A percentile compares a stretch with the other conserved stretches of the same genome.
These are phyloP conservation scores for Bungarus multicinctus DNA, from an alignment of 2,113 vertebrate species.

Conservation along the genomic window DNA sequence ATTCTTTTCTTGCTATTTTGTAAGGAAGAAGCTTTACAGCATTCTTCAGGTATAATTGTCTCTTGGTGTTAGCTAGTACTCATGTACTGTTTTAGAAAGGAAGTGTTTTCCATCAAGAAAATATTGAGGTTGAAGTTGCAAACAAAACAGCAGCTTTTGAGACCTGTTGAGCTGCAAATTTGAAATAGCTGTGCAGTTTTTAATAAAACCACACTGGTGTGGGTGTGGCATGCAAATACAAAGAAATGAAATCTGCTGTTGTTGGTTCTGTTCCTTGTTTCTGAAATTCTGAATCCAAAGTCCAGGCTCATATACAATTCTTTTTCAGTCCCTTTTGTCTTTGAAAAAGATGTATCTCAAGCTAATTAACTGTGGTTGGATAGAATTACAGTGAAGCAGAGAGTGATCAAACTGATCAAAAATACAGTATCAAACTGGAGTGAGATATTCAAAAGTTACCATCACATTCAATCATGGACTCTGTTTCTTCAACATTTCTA, in stretches of 20 bases:
- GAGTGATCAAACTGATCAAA: neutral
- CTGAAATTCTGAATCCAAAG: neutral
- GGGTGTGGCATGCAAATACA: neutral
- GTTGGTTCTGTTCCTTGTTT: neutral
- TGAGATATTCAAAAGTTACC: neutral
- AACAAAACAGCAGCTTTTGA: neutral
- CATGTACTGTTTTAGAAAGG: neutral
- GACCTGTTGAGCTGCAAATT: neutral
- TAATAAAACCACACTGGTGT: neutral
- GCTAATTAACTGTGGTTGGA: neutral
- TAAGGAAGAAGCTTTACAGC: neutral
- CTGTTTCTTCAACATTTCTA: neutral
- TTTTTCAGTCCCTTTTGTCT: neutral
- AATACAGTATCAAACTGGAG: neutral
- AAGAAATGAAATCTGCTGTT: neutral
- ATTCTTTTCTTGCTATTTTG: neutral
- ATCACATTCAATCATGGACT: neutral
- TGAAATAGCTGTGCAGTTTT: neutral
- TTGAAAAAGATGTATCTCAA: neutral
- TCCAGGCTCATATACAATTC: neutral
- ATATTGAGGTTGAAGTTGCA: neutral
- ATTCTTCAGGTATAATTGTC: neutral
- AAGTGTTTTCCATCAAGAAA: neutral
- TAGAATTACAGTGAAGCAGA: neutral
- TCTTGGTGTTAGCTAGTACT: neutral